Evolutionary conservation across 2,888 invertebrate genomes (phyloP), one percentile per base, ranked within the genome.

Genomic region (Drosophila formosana): DNA sequence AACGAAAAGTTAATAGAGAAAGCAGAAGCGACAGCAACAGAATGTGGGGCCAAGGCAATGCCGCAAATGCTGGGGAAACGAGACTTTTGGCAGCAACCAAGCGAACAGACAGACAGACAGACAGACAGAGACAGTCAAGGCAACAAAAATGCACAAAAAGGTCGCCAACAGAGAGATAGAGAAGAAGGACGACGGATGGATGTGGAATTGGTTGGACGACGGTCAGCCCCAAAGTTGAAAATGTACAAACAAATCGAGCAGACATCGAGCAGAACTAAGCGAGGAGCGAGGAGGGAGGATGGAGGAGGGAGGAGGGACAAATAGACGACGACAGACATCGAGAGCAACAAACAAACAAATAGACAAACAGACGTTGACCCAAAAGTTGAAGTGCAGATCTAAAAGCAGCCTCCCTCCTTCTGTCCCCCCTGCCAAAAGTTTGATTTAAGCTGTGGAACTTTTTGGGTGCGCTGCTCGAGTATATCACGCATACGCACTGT

Each of bases 331-430:
- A 68, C 78, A 81, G 80, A 77, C 72, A 76, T 52, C 62, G 80
- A 79, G 75, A 88, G 87, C 89, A 87, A 85, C 89, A 82, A 86
- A 85, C 89, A 89, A 88, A 89, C 80, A 80, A 77, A 88, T 80
- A 81, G 80, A 84, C 88, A 82, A 88, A 84, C 89, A 84, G 89
- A 89, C 89, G 89, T 87, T 88, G 84, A 84, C 84, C 88, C 83
- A 84, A 84, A 84, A 84, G 88, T 84, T 84, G 88, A 89, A 89
- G 83, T 89, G 88, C 82, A 84, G 83, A 84, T 87, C 84, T 76
- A 65, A 89, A 78, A 85, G 89, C 78, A 69, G 45, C 60, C 60
- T 26, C 28, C 60, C 60, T 26, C 28, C 47, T 13, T 26, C 37
- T 7, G 9, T 0, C 13, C 13, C 30, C 39, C 3, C 46, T n/a